These are phyloP conservation scores for Seriola dumerili DNA, from an alignment of 2,113 vertebrate species.

Conservation along the genomic window DNA sequence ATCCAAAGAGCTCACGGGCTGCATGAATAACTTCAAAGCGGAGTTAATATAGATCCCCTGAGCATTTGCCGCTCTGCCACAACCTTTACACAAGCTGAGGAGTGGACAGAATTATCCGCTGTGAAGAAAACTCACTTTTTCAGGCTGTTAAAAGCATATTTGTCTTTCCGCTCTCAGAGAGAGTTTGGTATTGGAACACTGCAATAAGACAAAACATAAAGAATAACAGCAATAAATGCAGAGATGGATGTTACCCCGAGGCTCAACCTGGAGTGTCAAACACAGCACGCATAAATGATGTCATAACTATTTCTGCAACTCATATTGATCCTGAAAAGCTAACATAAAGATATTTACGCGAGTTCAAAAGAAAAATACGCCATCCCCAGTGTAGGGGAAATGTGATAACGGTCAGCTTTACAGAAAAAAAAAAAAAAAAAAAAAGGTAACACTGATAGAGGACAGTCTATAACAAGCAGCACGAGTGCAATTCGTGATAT, in stretches of 20 bases:
- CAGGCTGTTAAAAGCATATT: slow-evolving; percentile 42
- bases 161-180: background rate
- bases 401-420: background rate
- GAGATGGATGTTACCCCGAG: slow-evolving; percentile 17
- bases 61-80: slow-evolving; percentile 42
- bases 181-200: slow-evolving; percentile 2
- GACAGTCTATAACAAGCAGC: background rate
- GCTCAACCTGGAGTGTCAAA: slow-evolving; percentile 35
- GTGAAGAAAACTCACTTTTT: slow-evolving; percentile 42
- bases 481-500: background rate
- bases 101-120: slow-evolving; percentile 35
- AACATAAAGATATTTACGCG: background rate
- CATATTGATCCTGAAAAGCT: slow-evolving; percentile 16
- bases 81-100: slow-evolving; percentile 43
- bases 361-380: slow-evolving; percentile 4
- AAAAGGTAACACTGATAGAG: background rate
- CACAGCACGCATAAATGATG: slow-evolving; percentile 2
- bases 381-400: background rate
- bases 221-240: slow-evolving; percentile 40
- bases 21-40: slow-evolving; percentile 47
- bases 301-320: slow-evolving; percentile 2
- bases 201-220: slow-evolving; percentile 29
- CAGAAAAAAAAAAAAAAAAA: no score
- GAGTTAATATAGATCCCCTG: slow-evolving; percentile 62
- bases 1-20: slow-evolving; percentile 45